Conservation (phyloP, 1,140 invertebrate genomes). For the Diabrotica undecimpunctata region DNA sequence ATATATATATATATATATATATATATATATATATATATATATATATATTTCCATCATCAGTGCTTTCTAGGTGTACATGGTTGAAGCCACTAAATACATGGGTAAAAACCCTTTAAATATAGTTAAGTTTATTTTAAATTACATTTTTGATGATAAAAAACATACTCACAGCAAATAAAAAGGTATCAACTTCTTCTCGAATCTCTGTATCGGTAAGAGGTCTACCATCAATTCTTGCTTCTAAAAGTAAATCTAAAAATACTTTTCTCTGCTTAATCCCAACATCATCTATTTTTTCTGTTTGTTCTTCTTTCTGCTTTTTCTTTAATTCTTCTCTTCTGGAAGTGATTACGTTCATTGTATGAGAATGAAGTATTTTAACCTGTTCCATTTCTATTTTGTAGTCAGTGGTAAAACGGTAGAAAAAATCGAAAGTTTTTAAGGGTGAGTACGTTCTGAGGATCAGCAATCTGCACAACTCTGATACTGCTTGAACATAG, state of each 20-base stretch:
- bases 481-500: conserved; percentile 69
- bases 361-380: conserved; percentile 64
- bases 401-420: conserved; percentile 26
- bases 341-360: conserved; percentile 45
- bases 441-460: conserved; percentile 47
- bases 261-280: conserved; percentile 57
- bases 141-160: too few relatives aligned
- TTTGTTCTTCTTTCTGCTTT: conserved; percentile 10
- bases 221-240: conserved; percentile 52
- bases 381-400: conserved; percentile 51
- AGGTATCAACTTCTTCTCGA: conserved; percentile 80
- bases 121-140: too few relatives aligned
- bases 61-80: too few relatives aligned
- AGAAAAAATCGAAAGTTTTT: conserved; percentile 22
- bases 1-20: too few relatives aligned
- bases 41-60: too few relatives aligned
- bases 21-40: too few relatives aligned
- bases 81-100: too few relatives aligned
- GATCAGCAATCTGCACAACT: conserved; percentile 47
- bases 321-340: conserved; percentile 39
- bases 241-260: conserved; percentile 71
- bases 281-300: conserved; percentile 23
- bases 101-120: too few relatives aligned
- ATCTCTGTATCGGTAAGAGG: conserved; percentile 63
- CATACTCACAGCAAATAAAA: conserved; percentile 71